These are phyloP conservation scores for Festucalex cinctus DNA, from an alignment of 2,113 vertebrate genomes.

Conservation along the genomic window DNA sequence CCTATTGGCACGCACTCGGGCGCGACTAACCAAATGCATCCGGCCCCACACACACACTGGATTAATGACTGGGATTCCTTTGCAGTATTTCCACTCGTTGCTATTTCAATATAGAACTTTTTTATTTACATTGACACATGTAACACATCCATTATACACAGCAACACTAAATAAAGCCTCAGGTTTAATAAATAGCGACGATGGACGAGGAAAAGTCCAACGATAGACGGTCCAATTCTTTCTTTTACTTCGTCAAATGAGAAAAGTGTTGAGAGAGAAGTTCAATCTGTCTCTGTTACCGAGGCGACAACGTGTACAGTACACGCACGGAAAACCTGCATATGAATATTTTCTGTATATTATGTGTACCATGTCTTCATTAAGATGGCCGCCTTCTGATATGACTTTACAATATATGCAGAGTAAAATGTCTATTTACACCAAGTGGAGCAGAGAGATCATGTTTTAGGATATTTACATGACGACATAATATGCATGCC, in stretches of 20 bases:
- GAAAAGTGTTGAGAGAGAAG: background rate
- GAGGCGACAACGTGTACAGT: conserved; percentile 38
- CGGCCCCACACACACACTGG: background rate
- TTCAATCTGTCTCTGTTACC: background rate
- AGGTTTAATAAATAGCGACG: conserved; percentile 71
- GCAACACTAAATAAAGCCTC: conserved; percentile 47
- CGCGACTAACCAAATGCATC: background rate
- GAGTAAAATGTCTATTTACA: conserved; percentile 68
- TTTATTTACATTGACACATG: conserved; percentile 75
- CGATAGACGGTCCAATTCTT: conserved; percentile 8
- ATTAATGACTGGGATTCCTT: background rate
- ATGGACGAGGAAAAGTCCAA: conserved; percentile 29
- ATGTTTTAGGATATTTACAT: conserved; percentile 34
- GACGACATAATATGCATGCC: background rate
- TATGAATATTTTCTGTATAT: conserved; percentile 33
- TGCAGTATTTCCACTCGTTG: background rate
- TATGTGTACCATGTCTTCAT: conserved; percentile 66
- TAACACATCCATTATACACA: conserved; percentile 56
- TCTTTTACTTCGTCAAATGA: background rate
- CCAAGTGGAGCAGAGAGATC: conserved; percentile 37
- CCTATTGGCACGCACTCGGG: conserved; percentile 6
- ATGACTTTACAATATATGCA: conserved; percentile 49
- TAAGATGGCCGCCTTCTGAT: conserved; percentile 34
- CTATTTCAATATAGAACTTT: conserved; percentile 46
- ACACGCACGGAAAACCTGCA: conserved; percentile 58